Conservation (phyloP, 2,113 vertebrate species). For the Laterallus jamaicensis region DNA sequence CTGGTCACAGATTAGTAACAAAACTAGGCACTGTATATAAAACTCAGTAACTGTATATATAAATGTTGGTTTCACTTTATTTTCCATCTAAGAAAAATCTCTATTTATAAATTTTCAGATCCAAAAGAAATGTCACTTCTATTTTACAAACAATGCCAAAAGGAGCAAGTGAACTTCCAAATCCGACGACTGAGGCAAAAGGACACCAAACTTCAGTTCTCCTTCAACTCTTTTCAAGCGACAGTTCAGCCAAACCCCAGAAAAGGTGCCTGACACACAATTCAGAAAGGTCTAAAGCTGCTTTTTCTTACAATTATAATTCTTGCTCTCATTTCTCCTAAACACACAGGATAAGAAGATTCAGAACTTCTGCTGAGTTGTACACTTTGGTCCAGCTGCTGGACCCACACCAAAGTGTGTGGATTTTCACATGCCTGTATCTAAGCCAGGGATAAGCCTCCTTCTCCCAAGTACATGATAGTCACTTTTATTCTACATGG, state of each 20-base stretch:
- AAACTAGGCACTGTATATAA: not conserved
- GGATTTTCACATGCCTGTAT: not conserved
- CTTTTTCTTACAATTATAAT: not conserved
- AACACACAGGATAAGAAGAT: not conserved
- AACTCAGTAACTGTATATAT: not conserved
- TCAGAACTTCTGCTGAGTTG: not conserved
- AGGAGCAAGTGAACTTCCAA: not conserved
- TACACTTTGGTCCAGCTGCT: not conserved
- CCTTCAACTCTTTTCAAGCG: not conserved
- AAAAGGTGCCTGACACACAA: not conserved
- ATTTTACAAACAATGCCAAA: not conserved
- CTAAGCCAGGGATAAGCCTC: not conserved
- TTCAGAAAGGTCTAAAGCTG: not conserved
- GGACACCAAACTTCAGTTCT: not conserved
- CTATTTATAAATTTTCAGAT: not conserved
- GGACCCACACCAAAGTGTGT: not conserved
- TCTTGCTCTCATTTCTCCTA: not conserved
- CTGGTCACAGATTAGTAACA: not conserved
- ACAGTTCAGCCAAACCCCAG: not conserved
- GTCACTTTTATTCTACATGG: not conserved
- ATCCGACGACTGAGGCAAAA: not conserved
- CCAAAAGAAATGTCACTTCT: not conserved
- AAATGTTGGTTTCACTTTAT: not conserved
- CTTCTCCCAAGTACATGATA: not conserved
- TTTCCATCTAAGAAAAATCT: not conserved